Evolutionary conservation across 2,888 invertebrate genomes (phyloP).

Genomic region (Oscheius sp.): DNA sequence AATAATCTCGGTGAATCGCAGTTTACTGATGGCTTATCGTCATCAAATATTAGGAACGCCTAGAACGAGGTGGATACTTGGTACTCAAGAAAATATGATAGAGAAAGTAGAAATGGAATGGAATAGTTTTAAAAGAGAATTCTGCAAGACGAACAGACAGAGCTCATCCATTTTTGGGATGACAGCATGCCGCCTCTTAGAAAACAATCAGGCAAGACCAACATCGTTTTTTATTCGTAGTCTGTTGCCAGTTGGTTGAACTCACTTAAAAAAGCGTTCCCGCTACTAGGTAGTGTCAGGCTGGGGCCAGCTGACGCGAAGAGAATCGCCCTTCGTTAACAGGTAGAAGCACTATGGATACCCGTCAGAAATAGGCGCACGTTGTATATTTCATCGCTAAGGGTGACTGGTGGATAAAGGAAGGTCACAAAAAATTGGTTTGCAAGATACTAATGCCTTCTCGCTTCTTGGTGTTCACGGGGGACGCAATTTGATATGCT

Average conservation of each 20-base stretch:
- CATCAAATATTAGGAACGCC: neutral
- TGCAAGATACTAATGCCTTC: constrained; percentile 22
- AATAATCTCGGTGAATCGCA: neutral
- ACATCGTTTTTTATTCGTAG: neutral
- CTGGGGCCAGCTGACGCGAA: neutral
- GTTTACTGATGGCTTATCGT: neutral
- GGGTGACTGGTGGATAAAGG: neutral
- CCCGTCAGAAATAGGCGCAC: constrained; percentile 12
- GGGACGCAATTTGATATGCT: constrained; percentile 25
- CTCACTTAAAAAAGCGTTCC: neutral
- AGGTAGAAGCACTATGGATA: constrained; percentile 25
- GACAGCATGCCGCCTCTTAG: constrained; percentile 33
- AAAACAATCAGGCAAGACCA: constrained; percentile 29
- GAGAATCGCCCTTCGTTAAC: neutral
- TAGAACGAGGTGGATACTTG: too few species aligned
- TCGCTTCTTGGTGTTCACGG: constrained; percentile 20
- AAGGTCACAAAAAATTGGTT: neutral
- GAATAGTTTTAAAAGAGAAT: constrained; percentile 4
- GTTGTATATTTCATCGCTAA: constrained; percentile 4
- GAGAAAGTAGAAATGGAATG: constrained; percentile 9
- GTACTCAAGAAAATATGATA: too few species aligned
- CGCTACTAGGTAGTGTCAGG: neutral
- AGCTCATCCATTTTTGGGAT: constrained; percentile 35
- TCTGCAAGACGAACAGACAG: constrained; percentile 28
- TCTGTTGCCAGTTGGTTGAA: constrained; percentile 9